These are phyloP conservation scores for Drosophila parabipectinata DNA, from an alignment of 1,140 invertebrate species.

Conservation along the genomic window DNA sequence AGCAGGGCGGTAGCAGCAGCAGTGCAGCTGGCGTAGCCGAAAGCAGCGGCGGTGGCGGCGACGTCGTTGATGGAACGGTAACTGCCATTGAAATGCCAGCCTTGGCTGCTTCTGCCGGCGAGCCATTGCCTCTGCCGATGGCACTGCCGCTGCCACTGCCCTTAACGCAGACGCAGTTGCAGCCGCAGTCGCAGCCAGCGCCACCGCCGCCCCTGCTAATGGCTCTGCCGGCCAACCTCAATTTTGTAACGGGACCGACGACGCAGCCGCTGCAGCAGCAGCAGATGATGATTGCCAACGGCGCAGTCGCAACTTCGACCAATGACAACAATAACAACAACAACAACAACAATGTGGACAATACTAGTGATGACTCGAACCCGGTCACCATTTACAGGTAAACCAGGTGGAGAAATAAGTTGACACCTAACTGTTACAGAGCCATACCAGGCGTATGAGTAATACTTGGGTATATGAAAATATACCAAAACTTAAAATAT, in stretches of 20 bases:
- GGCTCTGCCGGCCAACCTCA: constrained; percentile 60
- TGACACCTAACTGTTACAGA: background rate
- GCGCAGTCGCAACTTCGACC: constrained; percentile 78
- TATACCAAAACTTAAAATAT: too few relatives aligned
- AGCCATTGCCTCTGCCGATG: background rate
- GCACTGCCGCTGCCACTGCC: constrained; percentile 5
- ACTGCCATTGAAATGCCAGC: constrained; percentile 37
- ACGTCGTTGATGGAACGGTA: constrained; percentile 15
- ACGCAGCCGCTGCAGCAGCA: constrained; percentile 24
- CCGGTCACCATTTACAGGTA: constrained; percentile 93
- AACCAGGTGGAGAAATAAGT: background rate
- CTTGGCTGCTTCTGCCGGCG: constrained; percentile 3
- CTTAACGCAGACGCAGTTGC: background rate
- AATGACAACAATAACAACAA: constrained; percentile 78
- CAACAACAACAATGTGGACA: constrained; percentile 89
- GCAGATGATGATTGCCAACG: constrained; percentile 25
- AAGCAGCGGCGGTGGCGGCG: constrained; percentile 8
- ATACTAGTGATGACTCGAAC: constrained; percentile 91
- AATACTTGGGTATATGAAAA: too few relatives aligned
- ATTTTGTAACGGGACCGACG: constrained; percentile 62
- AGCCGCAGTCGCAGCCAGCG: constrained; percentile 26
- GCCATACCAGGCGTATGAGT: too few relatives aligned
- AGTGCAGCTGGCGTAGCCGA: constrained; percentile 2
- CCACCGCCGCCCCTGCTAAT: constrained; percentile 49
- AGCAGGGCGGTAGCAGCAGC: constrained; percentile 20